These are phyloP conservation scores for Gastracanthus pulcherrimus DNA, from an alignment of 2,888 invertebrate species.

Conservation along the genomic window DNA sequence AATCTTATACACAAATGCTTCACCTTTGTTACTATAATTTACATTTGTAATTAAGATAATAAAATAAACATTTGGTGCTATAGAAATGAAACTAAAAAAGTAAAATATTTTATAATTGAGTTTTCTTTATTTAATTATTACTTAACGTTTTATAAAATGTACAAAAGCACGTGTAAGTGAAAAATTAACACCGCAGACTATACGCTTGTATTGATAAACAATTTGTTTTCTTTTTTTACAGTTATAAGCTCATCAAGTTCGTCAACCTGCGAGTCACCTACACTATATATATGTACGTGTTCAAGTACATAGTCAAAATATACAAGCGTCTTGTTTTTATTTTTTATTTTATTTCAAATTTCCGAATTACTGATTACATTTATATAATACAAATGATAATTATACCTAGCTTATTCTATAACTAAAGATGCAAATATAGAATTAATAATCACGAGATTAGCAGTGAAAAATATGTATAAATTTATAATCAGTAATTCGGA, in stretches of 20 bases:
- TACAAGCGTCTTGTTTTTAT: conserved; percentile 34
- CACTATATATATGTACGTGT: conserved; percentile 42
- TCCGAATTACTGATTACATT: conserved; percentile 36
- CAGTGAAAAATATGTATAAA: background rate
- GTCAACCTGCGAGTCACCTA: conserved; percentile 44
- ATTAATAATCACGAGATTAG: conserved; percentile 19
- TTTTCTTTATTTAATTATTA: conserved; percentile 42
- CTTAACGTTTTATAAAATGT: conserved; percentile 55
- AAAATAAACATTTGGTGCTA: no score
- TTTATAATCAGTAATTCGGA: conserved; percentile 24
- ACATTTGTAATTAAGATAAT: no score
- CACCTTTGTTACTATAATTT: no score
- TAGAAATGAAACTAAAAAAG: background rate
- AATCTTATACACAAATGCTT: no score
- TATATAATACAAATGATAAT: conserved; percentile 1
- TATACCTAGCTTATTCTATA: background rate
- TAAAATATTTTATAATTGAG: background rate
- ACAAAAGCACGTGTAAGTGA: conserved; percentile 56
- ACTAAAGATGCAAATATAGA: conserved; percentile 9
- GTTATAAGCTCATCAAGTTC: conserved; percentile 50
- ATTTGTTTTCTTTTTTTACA: conserved; percentile 25
- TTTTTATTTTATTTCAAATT: conserved; percentile 18
- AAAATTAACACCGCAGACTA: conserved; percentile 50
- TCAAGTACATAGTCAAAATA: conserved; percentile 54
- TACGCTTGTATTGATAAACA: conserved; percentile 21